Conservation (phyloP, 1,140 invertebrate genomes). For the Brevipalpus yothersi region DNA sequence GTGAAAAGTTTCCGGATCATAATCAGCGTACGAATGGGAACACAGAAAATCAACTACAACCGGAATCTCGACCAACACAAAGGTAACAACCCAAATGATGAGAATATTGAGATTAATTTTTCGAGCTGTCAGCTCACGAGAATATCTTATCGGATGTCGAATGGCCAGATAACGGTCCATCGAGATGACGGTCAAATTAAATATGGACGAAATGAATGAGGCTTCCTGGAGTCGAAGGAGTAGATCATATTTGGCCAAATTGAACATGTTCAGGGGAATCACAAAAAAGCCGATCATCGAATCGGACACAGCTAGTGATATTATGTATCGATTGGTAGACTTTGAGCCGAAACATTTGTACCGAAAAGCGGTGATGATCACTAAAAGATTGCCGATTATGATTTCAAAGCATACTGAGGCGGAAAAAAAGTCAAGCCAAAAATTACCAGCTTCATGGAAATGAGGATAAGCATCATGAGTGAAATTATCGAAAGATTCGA, state of each 20-base stretch:
- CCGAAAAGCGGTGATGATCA: slow-evolving; percentile 80
- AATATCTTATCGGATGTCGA: background rate
- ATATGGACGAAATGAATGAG: background rate
- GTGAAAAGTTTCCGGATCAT: background rate
- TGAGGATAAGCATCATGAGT: background rate
- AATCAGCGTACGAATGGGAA: background rate
- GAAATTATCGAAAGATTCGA: background rate
- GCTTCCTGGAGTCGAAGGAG: background rate
- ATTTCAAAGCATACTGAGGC: background rate
- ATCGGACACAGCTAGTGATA: slow-evolving; percentile 25
- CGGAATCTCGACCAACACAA: background rate
- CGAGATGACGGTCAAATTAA: background rate
- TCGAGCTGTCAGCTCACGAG: background rate
- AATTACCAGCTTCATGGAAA: background rate
- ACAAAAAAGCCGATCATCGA: slow-evolving; percentile 24
- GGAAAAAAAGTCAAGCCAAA: background rate
- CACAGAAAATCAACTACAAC: background rate
- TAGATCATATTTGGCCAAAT: background rate
- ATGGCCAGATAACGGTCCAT: background rate
- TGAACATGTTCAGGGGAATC: slow-evolving; percentile 20
- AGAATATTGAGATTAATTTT: background rate
- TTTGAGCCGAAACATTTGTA: slow-evolving; percentile 66
- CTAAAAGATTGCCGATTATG: slow-evolving; percentile 45
- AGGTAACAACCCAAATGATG: slow-evolving; percentile 3
- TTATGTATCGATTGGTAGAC: slow-evolving; percentile 25